Evolutionary conservation across 2,888 invertebrate genomes (phyloP).

Genomic region (Resseliella maxima): DNA sequence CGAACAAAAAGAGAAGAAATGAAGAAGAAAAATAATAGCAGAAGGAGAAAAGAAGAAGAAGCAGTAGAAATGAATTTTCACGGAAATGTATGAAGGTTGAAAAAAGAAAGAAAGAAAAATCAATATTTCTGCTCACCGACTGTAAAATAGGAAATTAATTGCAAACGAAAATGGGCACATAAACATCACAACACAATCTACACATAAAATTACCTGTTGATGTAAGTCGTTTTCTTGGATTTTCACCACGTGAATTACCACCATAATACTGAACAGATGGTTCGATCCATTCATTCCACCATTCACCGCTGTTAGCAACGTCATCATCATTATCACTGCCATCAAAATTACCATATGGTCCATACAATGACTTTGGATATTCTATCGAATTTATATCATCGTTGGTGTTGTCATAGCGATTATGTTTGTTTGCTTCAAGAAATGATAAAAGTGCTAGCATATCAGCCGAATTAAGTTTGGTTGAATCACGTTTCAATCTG

Average conservation of each 20-base stretch:
- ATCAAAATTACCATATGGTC: background rate
- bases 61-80: too few relatives aligned
- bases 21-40: too few relatives aligned
- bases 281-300: constrained; percentile 24
- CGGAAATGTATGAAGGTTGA: too few relatives aligned
- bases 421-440: constrained; percentile 25
- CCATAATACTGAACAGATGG: constrained; percentile 29
- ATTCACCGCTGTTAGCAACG: background rate
- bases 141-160: too few relatives aligned
- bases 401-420: constrained; percentile 7
- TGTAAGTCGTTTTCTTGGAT: background rate
- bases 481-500: constrained; percentile 40
- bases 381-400: constrained; percentile 7
- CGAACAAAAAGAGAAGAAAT: too few relatives aligned
- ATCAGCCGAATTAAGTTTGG: constrained; percentile 9
- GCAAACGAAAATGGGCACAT: too few relatives aligned
- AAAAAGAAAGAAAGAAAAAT: too few relatives aligned
- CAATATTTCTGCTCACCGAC: too few relatives aligned
- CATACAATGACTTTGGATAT: constrained; percentile 7
- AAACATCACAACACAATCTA: too few relatives aligned
- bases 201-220: constrained; percentile 3
- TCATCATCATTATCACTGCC: constrained; percentile 9
- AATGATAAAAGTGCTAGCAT: constrained; percentile 40
- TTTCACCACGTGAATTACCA: background rate
- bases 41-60: too few relatives aligned